Percentiles rank a stretch among this genome's conserved stretches.
Conservation (phyloP, 2,888 invertebrate species). For the Coleophora flavipennella region DNA sequence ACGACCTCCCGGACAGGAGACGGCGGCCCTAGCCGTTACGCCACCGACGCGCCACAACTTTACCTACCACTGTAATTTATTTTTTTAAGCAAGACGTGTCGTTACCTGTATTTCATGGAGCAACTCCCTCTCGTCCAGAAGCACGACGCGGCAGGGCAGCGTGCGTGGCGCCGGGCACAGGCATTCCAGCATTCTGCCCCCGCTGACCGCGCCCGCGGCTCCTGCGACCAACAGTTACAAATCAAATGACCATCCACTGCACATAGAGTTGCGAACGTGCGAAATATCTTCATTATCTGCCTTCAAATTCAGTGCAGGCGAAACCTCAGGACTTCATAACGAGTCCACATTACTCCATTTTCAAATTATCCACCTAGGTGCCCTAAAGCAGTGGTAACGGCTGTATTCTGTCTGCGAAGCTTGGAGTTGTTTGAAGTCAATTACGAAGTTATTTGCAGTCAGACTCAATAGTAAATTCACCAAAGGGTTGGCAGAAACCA, state of each 20-base stretch:
- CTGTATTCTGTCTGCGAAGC: constrained; percentile 45
- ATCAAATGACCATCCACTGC: neutral
- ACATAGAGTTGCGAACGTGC: no score
- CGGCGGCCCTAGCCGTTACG: no score
- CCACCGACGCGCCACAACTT: no score
- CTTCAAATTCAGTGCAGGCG: no score
- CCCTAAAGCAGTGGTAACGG: constrained; percentile 27
- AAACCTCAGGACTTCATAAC: no score
- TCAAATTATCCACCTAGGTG: constrained; percentile 20
- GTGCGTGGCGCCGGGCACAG: constrained; percentile 75
- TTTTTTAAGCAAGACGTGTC: no score
- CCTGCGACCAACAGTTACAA: constrained; percentile 15
- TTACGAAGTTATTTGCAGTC: constrained; percentile 69
- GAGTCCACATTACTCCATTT: no score
- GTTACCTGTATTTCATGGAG: constrained; percentile 90
- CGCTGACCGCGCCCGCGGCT: constrained; percentile 29
- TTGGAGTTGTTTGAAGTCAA: constrained; percentile 67
- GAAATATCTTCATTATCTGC: no score
- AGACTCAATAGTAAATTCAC: constrained; percentile 68
- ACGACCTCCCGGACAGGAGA: no score
- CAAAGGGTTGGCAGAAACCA: constrained; percentile 69
- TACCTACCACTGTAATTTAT: no score
- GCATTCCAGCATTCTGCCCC: constrained; percentile 65
- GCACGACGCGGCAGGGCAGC: constrained; percentile 85
- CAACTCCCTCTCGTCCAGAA: constrained; percentile 91